These are phyloP conservation scores for Ecliptopera silaceata DNA, from an alignment of 2,888 invertebrate genomes.

Conservation along the genomic window DNA sequence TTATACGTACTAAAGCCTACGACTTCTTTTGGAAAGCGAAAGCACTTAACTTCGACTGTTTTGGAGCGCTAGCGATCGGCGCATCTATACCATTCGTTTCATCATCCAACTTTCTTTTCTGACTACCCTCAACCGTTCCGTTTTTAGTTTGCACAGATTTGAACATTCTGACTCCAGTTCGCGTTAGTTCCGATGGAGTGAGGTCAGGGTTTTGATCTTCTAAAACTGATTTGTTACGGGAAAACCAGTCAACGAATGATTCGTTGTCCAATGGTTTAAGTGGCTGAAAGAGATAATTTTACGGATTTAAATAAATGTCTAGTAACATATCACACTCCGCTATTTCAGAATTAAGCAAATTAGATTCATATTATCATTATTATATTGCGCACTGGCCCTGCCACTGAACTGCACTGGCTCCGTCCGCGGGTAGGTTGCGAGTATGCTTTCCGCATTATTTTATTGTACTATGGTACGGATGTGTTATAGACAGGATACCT, in stretches of 20 bases:
- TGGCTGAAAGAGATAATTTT: slow-evolving; percentile 46
- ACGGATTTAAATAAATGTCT: neutral
- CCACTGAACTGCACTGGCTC: too few species aligned
- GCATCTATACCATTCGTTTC: slow-evolving; percentile 44
- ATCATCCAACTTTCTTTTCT: slow-evolving; percentile 68
- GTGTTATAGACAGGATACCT: too few species aligned
- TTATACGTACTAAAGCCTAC: slow-evolving; percentile 32
- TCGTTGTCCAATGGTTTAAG: slow-evolving; percentile 67
- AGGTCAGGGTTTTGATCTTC: slow-evolving; percentile 82
- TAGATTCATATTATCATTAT: too few species aligned
- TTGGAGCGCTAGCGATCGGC: slow-evolving; percentile 57
- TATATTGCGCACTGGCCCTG: too few species aligned
- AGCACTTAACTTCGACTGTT: slow-evolving; percentile 77
- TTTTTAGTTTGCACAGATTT: slow-evolving; percentile 64
- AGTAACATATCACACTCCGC: too few species aligned
- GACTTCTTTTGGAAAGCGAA: slow-evolving; percentile 73
- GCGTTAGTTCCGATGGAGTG: slow-evolving; percentile 80
- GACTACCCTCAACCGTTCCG: slow-evolving; percentile 44
- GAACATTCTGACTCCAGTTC: slow-evolving; percentile 78
- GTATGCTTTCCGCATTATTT: too few species aligned
- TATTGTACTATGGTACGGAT: too few species aligned
- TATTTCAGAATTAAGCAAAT: too few species aligned
- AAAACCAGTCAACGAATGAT: slow-evolving; percentile 84
- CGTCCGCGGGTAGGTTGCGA: too few species aligned
- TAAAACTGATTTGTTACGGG: slow-evolving; percentile 80